Evolutionary conservation across 2,797 vertebrate species (phyloP).

Genomic region (Esox lucius): DNA sequence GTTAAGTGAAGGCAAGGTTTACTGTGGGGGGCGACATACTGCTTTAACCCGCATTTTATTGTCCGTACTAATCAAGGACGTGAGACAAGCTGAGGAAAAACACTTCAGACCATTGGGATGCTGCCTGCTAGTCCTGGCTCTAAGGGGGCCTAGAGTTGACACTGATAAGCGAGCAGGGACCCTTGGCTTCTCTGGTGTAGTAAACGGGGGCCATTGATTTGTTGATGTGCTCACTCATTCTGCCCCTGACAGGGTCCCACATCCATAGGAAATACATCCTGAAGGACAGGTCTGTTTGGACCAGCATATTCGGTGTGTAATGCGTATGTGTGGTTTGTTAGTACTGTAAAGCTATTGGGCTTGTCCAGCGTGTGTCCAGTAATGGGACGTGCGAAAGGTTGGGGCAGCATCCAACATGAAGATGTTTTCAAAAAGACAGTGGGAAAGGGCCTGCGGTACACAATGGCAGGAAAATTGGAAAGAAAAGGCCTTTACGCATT

Average conservation of each 20-base stretch:
- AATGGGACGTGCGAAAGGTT: neutral
- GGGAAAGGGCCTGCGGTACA: conserved; percentile 36
- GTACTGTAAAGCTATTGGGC: neutral
- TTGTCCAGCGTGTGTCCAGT: neutral
- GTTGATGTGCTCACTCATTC: conserved; percentile 54
- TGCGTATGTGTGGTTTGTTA: conserved; percentile 6
- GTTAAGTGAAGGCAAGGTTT: neutral
- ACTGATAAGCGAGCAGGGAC: conserved; percentile 18
- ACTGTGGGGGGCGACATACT: neutral
- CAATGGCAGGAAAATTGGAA: conserved; percentile 30
- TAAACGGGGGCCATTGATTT: conserved; percentile 60
- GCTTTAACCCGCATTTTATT: neutral
- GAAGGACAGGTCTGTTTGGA: conserved; percentile 28
- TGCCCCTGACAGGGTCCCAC: conserved; percentile 48
- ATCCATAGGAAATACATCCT: conserved; percentile 44
- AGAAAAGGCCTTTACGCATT: conserved; percentile 37
- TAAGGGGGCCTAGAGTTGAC: neutral
- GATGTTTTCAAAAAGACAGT: neutral
- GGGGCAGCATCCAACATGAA: neutral
- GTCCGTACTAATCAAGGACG: neutral
- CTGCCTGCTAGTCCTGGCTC: neutral
- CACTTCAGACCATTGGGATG: neutral
- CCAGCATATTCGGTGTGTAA: conserved; percentile 16
- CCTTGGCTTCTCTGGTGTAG: conserved; percentile 50
- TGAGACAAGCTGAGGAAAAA: neutral